phyloP scores from a whole-genome alignment of 2,113 vertebrate species.

The Sceloporus tristichus region DNA sequence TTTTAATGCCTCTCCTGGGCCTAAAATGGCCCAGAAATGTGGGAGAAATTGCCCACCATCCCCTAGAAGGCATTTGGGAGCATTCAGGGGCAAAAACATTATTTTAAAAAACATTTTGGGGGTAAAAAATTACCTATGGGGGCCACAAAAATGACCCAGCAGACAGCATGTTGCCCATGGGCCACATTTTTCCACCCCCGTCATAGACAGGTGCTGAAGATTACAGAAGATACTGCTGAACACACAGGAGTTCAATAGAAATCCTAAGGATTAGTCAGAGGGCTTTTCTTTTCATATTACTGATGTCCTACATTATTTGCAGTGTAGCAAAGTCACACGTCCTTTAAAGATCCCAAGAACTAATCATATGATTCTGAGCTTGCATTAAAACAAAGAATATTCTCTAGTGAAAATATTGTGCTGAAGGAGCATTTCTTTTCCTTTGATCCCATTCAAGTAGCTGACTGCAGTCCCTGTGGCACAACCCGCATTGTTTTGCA shows the following conservation, averaged over 20 bases:
- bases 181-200: neutral
- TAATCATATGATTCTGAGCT: constrained; percentile 3
- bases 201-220: neutral
- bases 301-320: neutral
- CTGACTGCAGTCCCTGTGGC: neutral
- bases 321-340: neutral
- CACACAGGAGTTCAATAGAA: too few relatives aligned
- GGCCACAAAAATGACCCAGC: too few relatives aligned
- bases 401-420: constrained; percentile 39
- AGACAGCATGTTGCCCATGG: too few relatives aligned
- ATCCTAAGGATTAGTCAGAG: neutral
- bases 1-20: too few relatives aligned
- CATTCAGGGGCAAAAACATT: too few relatives aligned
- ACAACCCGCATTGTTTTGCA: constrained; percentile 58
- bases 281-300: neutral
- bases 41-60: too few relatives aligned
- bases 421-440: constrained; percentile 46
- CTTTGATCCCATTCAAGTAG: constrained; percentile 28
- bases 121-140: too few relatives aligned
- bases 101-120: too few relatives aligned
- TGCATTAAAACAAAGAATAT: constrained; percentile 24
- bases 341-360: constrained; percentile 34
- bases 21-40: too few relatives aligned
- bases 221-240: neutral
- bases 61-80: too few relatives aligned